phyloP scores from a whole-genome alignment of 2,888 invertebrate genomes.

The Oscheius onirici region DNA sequence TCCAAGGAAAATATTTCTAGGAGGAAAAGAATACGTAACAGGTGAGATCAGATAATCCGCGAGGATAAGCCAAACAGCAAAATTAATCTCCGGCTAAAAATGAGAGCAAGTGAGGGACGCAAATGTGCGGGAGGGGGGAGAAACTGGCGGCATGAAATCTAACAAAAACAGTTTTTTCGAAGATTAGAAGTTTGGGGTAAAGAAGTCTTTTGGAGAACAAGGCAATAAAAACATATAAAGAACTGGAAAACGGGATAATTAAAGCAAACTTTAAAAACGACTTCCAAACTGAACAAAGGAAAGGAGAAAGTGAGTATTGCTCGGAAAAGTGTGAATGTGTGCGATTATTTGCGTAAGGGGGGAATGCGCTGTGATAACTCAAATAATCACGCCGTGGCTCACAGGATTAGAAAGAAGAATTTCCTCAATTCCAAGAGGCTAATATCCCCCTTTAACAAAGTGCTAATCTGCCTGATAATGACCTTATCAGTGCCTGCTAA shows the following conservation, averaged over 20 bases:
- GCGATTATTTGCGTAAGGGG: neutral
- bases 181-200: neutral
- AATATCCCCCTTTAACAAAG: neutral
- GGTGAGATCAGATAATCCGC: neutral
- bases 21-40: neutral
- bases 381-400: constrained; percentile 1
- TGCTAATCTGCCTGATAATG: constrained; percentile 16
- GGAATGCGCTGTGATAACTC: neutral
- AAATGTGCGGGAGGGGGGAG: neutral
- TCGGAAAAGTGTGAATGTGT: neutral
- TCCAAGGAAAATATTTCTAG: too few species aligned
- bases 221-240: neutral
- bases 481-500: neutral
- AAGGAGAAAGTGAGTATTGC: neutral
- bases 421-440: neutral
- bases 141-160: too few species aligned
- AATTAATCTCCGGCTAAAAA: neutral
- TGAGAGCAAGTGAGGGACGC: neutral
- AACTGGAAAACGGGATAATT: neutral
- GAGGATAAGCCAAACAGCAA: neutral
- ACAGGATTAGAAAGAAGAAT: neutral
- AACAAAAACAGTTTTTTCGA: too few species aligned
- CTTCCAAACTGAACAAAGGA: neutral
- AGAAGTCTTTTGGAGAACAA: neutral
- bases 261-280: too few species aligned